These are phyloP conservation scores for Pelodiscus sinensis DNA, from an alignment of 2,113 vertebrate species.

Conservation along the genomic window DNA sequence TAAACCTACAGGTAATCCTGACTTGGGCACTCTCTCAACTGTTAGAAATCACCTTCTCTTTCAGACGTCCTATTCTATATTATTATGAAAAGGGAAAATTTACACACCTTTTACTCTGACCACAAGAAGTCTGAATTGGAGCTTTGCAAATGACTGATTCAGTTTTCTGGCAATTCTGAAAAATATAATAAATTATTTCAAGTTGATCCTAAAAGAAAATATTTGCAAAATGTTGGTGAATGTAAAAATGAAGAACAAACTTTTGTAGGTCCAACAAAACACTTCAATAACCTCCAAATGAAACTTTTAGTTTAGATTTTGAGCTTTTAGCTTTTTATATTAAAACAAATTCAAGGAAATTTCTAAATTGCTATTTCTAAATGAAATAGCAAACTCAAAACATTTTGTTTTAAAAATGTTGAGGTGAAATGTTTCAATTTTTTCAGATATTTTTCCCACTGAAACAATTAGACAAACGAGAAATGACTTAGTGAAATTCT, in stretches of 20 bases:
- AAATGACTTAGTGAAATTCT: neutral
- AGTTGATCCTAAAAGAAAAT: neutral
- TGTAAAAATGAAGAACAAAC: neutral
- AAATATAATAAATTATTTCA: neutral
- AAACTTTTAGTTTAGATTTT: neutral
- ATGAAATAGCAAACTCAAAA: neutral
- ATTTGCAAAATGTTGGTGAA: neutral
- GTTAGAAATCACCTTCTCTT: conserved; percentile 43
- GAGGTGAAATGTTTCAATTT: neutral
- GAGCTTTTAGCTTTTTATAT: neutral
- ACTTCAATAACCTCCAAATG: neutral
- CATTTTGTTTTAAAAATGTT: neutral
- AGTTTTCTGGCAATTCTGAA: neutral
- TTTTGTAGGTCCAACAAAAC: neutral
- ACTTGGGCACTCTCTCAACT: conserved; percentile 18
- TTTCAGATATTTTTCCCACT: neutral
- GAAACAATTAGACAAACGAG: neutral
- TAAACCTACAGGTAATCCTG: conserved; percentile 29
- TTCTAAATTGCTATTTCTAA: neutral
- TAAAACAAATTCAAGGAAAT: neutral
- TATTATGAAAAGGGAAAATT: conserved; percentile 56
- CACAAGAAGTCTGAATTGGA: neutral
- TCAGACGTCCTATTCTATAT: conserved; percentile 44
- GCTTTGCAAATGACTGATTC: neutral
- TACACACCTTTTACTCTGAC: conserved; percentile 21